A percentile compares a stretch with the other conserved stretches of the same genome.
phyloP scores from a whole-genome alignment of 2,888 invertebrate genomes.

The Dasysyrphus tricinctus region DNA sequence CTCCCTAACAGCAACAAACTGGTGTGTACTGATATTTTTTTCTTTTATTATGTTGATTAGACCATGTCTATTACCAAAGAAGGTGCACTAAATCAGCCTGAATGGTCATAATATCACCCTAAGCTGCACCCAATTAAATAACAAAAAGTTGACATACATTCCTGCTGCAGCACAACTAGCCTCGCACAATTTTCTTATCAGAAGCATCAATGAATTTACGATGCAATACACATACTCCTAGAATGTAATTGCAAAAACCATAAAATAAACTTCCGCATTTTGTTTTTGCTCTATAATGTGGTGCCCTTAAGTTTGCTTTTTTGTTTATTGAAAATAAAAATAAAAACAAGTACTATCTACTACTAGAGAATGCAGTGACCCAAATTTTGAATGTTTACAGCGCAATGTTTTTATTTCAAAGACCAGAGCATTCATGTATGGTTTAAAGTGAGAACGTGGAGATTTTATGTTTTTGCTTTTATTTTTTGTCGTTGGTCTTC shows the following conservation, averaged over 20 bases:
- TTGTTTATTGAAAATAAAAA: conserved; percentile 10
- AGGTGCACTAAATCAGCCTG: not conserved
- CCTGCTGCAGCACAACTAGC: not conserved
- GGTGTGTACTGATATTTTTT: too few relatives aligned
- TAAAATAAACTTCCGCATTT: conserved; percentile 35
- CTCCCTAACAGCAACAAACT: too few relatives aligned
- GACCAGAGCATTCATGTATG: conserved; percentile 19
- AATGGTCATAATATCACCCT: not conserved
- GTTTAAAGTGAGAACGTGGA: not conserved
- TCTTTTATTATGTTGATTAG: not conserved
- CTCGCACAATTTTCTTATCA: conserved; percentile 17
- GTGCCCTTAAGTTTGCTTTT: conserved; percentile 15
- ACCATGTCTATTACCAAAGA: not conserved
- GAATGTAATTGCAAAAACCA: conserved; percentile 17
- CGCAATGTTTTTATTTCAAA: conserved; percentile 22
- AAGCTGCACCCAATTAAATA: not conserved
- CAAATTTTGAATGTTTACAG: conserved; percentile 35
- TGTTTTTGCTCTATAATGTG: conserved; percentile 1
- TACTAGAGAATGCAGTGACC: conserved; percentile 37
- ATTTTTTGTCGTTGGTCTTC: conserved; percentile 13
- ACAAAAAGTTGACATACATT: not conserved
- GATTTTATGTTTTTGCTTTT: conserved; percentile 5
- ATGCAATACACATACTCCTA: not conserved
- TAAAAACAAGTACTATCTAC: conserved; percentile 10
- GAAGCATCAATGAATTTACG: conserved; percentile 38